Base-by-base conservation (phyloP, 2,888 invertebrate genomes). In the Thereva unica region DNA sequence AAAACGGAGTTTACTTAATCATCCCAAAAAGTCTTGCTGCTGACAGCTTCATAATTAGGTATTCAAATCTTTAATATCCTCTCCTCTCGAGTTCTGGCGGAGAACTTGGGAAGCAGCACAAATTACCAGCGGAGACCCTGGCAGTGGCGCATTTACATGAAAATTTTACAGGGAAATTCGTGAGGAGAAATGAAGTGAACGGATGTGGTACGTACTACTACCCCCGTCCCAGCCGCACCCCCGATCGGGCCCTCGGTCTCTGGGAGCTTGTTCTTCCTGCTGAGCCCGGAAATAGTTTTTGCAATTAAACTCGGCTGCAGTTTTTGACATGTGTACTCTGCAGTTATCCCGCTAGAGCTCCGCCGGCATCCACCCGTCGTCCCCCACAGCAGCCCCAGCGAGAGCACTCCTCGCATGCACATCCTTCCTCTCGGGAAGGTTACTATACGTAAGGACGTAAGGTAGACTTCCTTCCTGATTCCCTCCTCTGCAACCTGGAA, bases 21-120 rank as follows among this genome's bases (percentile, higher is more conserved):
- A 69, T 69, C 40, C 69, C 69, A 68, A 70, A 78, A 77, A 75
- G 74, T 76, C 77, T 80, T 80, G 80, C 76, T 74, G 74, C 78
- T 80, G 80, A 80, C 80, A 80, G 80, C 78, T 80, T 80, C 78
- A 80, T 80, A 80, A 80, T 80, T 80, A 80, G 79, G 78, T 80
- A 80, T 80, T 80, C 80, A 80, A 79, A 78, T 79, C 77, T 78
- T 79, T 78, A 79, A 79, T 78, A 78, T 61, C 61, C 61, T 61
- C 61, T 23, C 23, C 23, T 23, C 23, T 23, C 23, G 23, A 23
- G 23, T 23, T 23, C 23, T 23, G 23, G 23, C 47, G 61, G 61
- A 61, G 61, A 50, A 61, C 38, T 50, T 49, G 23, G 50, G 61
- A 61, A 61, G 38, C 61, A 50, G 34, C 61, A 61, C 50, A 50